Percentiles rank a stretch among this genome's conserved stretches.
Conservation (phyloP, 2,113 vertebrate species). For the Leptobrachium leishanense region DNA sequence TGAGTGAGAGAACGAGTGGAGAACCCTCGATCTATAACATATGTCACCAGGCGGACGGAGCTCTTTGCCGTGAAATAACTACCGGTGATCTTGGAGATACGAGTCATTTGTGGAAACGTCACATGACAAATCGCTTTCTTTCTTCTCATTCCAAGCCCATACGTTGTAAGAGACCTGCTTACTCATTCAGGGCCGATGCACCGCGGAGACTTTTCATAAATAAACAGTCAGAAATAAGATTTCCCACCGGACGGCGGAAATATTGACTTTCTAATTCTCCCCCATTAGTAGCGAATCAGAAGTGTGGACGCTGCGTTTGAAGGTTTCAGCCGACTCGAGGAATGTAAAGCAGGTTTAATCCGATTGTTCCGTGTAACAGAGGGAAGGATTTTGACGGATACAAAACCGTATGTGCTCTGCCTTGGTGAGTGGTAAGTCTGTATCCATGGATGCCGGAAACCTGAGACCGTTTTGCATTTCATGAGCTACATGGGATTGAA, state of each 20-base stretch:
- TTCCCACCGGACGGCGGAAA: neutral
- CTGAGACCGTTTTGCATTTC: neutral
- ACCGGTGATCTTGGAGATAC: too few species aligned
- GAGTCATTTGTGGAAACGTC: too few species aligned
- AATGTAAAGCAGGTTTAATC: neutral
- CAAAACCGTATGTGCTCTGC: neutral
- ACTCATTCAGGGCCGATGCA: neutral
- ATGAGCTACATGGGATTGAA: neutral
- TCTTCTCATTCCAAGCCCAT: neutral
- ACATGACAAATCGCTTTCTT: neutral
- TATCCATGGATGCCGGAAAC: neutral
- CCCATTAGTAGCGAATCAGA: neutral
- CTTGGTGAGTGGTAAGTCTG: neutral
- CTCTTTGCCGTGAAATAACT: too few species aligned
- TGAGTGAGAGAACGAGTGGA: too few species aligned
- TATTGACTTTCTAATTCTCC: neutral
- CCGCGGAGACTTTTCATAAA: neutral
- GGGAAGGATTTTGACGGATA: neutral
- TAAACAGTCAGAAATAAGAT: neutral
- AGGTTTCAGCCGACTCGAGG: neutral
- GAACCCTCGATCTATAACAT: too few species aligned
- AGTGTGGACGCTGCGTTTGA: neutral
- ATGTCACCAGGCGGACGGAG: too few species aligned
- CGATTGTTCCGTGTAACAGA: neutral
- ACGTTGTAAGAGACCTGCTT: neutral